A percentile compares a stretch with the other conserved stretches of the same genome.
phyloP scores from a whole-genome alignment of 1,140 invertebrate species.

The Aphelenchoides fujianensis region DNA sequence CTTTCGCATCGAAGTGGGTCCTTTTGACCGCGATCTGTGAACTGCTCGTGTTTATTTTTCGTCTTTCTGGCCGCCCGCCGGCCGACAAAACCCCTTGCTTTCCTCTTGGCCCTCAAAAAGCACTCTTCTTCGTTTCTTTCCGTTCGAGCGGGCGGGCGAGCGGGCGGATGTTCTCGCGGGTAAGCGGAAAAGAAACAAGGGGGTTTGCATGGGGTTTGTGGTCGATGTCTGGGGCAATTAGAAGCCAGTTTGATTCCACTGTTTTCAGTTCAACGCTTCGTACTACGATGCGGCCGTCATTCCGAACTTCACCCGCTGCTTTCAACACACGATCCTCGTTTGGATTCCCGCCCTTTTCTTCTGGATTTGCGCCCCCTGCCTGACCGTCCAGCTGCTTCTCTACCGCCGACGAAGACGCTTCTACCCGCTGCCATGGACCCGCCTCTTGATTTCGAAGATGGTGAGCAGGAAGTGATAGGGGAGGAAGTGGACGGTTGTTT shows the following conservation, averaged over 20 bases:
- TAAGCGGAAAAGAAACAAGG: no score
- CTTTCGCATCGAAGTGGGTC: no score
- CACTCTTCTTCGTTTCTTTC: no score
- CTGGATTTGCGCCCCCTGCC: conserved; percentile 46
- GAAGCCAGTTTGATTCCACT: background rate
- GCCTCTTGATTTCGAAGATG: conserved; percentile 45
- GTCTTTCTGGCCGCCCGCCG: no score
- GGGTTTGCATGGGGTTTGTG: no score
- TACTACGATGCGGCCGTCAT: conserved; percentile 13
- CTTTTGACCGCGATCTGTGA: no score
- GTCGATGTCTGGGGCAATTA: no score
- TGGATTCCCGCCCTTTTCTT: conserved; percentile 53
- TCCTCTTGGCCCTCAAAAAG: no score
- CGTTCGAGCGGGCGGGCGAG: no score
- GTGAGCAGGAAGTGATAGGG: conserved; percentile 28
- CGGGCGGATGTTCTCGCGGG: no score
- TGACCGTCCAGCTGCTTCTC: conserved; percentile 48
- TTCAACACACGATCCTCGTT: conserved; percentile 56
- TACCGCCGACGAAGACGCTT: conserved; percentile 13
- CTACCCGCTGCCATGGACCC: conserved; percentile 48
- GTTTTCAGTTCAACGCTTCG: background rate
- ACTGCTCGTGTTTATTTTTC: no score
- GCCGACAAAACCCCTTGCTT: no score
- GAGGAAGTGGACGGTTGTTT: background rate
- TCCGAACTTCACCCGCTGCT: conserved; percentile 51